Evolutionary conservation across 2,113 vertebrate species (phyloP), one percentile per base, ranked within the genome.

Genomic region (Anas platyrhynchos): DNA sequence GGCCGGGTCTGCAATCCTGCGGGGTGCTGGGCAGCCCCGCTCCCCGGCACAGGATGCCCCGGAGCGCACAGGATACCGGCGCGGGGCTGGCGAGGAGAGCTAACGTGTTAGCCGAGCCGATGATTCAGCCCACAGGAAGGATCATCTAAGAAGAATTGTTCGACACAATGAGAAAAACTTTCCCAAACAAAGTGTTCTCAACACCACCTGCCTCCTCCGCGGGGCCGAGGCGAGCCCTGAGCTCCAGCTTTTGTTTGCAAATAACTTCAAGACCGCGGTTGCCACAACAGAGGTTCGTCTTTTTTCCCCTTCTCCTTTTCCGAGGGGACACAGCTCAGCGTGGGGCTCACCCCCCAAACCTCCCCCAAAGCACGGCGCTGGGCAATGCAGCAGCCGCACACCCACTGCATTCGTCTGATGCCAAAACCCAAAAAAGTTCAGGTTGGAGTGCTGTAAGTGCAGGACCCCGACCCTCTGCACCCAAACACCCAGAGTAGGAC

Each of bases 101-200:
- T 18, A 41, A 31, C 8, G 7, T 22, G 52, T 61, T 89, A 27
- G 25, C 75, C 20, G 34, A 91, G 94, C 93, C 63, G 63, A 94
- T 97, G 97, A 97, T 90, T 97, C 96, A 97, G 89, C 89, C 83
- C 78, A 88, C 93, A 96, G 95, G 96, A 96, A 97, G 91, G 94
- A 96, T 92, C 89, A 89, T 80, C 93, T 68, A 62, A 94, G 94
- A 90, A 88, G 92, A 93, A 96, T 94, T 97, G 96, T n/a, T 96
- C 67, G 29, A 84, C 77, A 93, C 93, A 88, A 95, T 93, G 96
- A 96, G 93, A 58, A 61, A 83, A 89, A 83, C 83, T 96, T 96
- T 96, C 95, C 96, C 95, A 96, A 97, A 96, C 94, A 95, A 96
- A 96, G 95, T 55, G 26, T 94, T 95, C 94, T 91, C 43, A 34